Evolutionary conservation across 2,113 vertebrate species (phyloP).

Genomic region (Amphilophus citrinellus): DNA sequence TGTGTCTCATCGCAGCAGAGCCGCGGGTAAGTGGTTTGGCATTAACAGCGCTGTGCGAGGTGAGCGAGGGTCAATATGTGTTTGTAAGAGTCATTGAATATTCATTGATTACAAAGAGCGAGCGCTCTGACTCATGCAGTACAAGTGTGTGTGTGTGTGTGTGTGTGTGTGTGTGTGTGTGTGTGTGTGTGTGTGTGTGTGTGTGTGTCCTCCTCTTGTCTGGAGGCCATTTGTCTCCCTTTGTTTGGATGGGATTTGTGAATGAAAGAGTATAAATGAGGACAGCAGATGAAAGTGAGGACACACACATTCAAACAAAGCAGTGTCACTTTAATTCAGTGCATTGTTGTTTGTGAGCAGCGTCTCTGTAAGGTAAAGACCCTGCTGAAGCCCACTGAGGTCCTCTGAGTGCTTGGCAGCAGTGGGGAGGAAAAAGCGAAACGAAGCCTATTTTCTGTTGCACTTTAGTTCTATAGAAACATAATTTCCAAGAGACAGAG

Average conservation of each 20-base stretch:
- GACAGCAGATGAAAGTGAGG: neutral
- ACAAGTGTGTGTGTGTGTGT: neutral
- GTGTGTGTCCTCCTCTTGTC: neutral
- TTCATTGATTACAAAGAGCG: conserved; percentile 31
- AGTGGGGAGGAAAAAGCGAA: neutral
- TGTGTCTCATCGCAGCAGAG: neutral
- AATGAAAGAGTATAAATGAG: conserved; percentile 6
- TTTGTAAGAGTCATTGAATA: conserved; percentile 38
- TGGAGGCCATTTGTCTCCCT: neutral
- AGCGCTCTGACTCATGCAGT: conserved; percentile 9
- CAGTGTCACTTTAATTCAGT: neutral
- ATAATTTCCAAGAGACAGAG: too few species aligned
- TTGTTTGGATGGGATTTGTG: neutral
- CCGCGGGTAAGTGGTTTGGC: neutral
- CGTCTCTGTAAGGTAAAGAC: neutral
- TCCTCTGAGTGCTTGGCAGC: neutral
- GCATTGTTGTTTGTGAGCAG: neutral
- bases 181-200: conserved; percentile 1
- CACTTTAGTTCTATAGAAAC: neutral
- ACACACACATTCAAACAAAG: neutral
- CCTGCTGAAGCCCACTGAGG: neutral
- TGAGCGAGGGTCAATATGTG: conserved; percentile 1
- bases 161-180: neutral
- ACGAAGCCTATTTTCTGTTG: neutral
- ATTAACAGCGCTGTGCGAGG: conserved; percentile 18